phyloP scores from a whole-genome alignment of 2,888 invertebrate genomes.

The Tortricodes alternella region DNA sequence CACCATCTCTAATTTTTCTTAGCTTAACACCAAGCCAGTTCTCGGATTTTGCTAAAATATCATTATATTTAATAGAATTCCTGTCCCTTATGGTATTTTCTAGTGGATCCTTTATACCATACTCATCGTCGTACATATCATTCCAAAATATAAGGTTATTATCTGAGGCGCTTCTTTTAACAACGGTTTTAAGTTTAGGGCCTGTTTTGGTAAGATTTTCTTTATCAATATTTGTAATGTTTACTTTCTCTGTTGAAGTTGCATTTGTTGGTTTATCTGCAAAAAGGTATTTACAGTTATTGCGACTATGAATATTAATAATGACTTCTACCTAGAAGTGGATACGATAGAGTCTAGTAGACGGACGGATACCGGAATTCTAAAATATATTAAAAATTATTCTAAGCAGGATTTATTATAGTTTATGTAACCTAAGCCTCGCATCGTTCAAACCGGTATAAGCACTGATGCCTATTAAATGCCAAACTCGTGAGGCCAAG shows the following conservation, averaged over 20 bases:
- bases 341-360: too few relatives aligned
- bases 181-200: constrained; percentile 41
- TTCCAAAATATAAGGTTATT: constrained; percentile 65
- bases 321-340: too few relatives aligned
- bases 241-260: neutral
- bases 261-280: neutral
- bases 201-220: neutral
- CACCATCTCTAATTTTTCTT: constrained; percentile 46
- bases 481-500: too few relatives aligned
- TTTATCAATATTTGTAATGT: neutral
- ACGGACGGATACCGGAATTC: too few relatives aligned
- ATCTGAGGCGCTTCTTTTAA: constrained; percentile 54
- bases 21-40: constrained; percentile 61
- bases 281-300: neutral
- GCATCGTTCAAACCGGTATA: too few relatives aligned
- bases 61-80: constrained; percentile 39
- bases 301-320: too few relatives aligned
- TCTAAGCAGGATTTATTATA: too few relatives aligned
- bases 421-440: too few relatives aligned
- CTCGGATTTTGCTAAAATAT: constrained; percentile 52
- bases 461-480: too few relatives aligned
- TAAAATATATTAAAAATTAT: too few relatives aligned
- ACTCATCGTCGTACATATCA: constrained; percentile 70
- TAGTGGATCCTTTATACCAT: constrained; percentile 55
- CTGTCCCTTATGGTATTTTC: constrained; percentile 49